Evolutionary conservation across 2,797 vertebrate genomes (phyloP).

Genomic region (Acestrorhynchus altus): DNA sequence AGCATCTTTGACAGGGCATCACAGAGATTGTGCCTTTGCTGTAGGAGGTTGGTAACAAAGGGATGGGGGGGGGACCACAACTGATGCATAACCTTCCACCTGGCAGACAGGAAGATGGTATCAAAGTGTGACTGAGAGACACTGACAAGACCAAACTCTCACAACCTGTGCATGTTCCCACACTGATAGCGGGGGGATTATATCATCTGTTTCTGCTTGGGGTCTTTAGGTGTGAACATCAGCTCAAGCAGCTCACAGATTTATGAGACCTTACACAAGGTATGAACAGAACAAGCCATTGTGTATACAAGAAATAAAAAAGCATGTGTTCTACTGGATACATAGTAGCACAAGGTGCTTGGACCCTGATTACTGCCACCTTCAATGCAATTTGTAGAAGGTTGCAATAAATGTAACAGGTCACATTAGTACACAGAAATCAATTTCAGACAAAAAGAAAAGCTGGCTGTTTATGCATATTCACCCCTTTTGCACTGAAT

Average conservation of each 20-base stretch:
- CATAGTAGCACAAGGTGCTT: no score
- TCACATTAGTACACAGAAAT: no score
- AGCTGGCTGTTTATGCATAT: no score
- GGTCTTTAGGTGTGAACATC: not conserved
- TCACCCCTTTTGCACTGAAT: no score
- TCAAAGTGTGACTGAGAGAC: constrained; percentile 5
- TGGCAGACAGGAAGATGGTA: constrained; percentile 7
- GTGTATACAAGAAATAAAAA: no score
- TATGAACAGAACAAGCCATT: not conserved
- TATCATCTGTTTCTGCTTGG: constrained; percentile 10
- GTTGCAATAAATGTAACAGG: no score
- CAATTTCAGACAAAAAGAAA: no score
- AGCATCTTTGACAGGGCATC: constrained; percentile 16
- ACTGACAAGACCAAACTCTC: not conserved
- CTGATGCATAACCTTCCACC: constrained; percentile 12
- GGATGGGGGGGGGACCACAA: constrained; percentile 1
- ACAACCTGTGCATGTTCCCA: not conserved
- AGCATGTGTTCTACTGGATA: no score
- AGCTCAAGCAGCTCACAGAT: not conserved
- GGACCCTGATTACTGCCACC: no score
- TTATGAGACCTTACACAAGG: not conserved
- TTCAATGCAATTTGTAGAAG: no score
- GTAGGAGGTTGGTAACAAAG: not conserved
- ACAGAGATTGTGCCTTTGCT: constrained; percentile 6
- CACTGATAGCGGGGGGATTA: constrained; percentile 1